Base-by-base conservation (phyloP, 2,888 invertebrate genomes). In the Ptychoptera albimana region DNA sequence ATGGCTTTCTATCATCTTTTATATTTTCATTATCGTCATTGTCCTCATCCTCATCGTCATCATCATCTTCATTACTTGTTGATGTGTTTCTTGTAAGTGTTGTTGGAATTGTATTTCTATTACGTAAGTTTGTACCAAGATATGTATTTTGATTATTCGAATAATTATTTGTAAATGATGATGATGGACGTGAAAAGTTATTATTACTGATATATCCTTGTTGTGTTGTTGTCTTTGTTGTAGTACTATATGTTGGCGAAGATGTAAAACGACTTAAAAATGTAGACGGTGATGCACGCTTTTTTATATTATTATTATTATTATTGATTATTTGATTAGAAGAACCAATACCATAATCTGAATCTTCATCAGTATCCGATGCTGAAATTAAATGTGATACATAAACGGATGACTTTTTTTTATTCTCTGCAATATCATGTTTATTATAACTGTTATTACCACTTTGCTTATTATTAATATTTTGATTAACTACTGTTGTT, bases 1-100 rank as follows among this genome's bases (percentile, higher is more conserved):
- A 81, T 43, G 80, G 79, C 52, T 79, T 76, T 56, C 79, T 77
- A 48, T 71, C 70, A 57, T 73, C 70, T 52, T 70, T 50, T 23
- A 48, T 48, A 31, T 52, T 50, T 32, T 46, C 45, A 1, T 53
- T 46, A 2, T 50, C 47, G 44, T 56, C 54, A 10, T 50, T 44
- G 34, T 44, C 32, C 37, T 49, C 50, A 35, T 52, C 51, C 9
- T 51, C 43, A 40, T 58, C 57, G 43, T 55, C 56, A 23, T 23
- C 23, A 3, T 23, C 23, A 5, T 23, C 23, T 23, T 23, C 23
- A 23, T 23, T 23, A 13, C 15, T 13, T 10, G 10, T 9, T n/a
- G 15, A 9, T 37, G 13, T 13, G 8, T 12, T 13, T 37, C 14
- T 13, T 13, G 15, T 15, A 13, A 13, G 10, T 37, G 37, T 12